These are phyloP conservation scores for Sicus ferrugineus DNA, from an alignment of 2,888 invertebrate genomes.

Conservation along the genomic window DNA sequence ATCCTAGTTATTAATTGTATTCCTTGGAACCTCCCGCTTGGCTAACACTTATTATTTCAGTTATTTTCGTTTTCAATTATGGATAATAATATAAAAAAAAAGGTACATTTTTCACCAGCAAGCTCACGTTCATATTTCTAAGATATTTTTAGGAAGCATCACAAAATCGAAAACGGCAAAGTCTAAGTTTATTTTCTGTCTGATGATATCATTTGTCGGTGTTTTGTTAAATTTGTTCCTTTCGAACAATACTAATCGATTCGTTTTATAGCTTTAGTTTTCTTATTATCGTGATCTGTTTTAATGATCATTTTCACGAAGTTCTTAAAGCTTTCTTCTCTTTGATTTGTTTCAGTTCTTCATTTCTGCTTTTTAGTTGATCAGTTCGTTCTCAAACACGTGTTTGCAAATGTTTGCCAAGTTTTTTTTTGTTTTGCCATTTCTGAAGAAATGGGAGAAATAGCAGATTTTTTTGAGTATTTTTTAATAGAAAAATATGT, in stretches of 20 bases:
- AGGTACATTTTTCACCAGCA: slow-evolving; percentile 31
- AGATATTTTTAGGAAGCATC: slow-evolving; percentile 31
- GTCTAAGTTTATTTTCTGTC: too few species aligned
- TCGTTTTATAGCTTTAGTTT: slow-evolving; percentile 45
- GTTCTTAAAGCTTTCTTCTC: too few species aligned
- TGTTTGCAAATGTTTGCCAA: too few species aligned
- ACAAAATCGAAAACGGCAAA: too few species aligned
- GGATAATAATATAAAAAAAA: slow-evolving; percentile 2
- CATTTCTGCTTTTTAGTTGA: too few species aligned
- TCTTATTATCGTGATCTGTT: slow-evolving; percentile 20
- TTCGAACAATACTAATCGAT: slow-evolving; percentile 54
- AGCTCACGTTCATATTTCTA: slow-evolving; percentile 29
- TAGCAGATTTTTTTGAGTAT: too few species aligned
- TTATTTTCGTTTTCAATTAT: slow-evolving; percentile 35
- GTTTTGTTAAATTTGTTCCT: slow-evolving; percentile 37
- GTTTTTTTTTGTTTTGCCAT: too few species aligned
- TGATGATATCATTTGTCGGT: slow-evolving; percentile 38
- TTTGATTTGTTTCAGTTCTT: too few species aligned
- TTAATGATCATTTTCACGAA: too few species aligned
- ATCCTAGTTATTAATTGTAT: background rate
- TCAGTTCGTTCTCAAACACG: too few species aligned
- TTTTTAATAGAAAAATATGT: too few species aligned
- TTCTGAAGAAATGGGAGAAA: too few species aligned
- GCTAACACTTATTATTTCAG: slow-evolving; percentile 45
- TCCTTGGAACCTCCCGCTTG: slow-evolving; percentile 42